These are phyloP conservation scores for Chaenodraco wilsoni DNA, from an alignment of 2,797 vertebrate species.

Conservation along the genomic window DNA sequence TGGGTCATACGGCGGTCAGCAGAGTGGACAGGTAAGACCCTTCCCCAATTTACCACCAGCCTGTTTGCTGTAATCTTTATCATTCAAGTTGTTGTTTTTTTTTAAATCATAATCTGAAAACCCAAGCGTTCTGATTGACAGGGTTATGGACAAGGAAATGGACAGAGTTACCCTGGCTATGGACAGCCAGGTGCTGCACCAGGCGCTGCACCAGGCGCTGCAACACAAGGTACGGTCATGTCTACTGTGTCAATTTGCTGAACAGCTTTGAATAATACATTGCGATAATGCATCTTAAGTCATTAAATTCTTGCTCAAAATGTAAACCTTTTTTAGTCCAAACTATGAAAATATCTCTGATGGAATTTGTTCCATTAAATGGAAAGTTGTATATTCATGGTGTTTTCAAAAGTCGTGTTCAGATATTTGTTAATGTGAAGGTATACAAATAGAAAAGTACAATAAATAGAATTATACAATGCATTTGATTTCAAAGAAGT, in stretches of 20 bases:
- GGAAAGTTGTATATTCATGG: no score
- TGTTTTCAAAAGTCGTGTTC: neutral
- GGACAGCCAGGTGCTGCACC: conserved; percentile 69
- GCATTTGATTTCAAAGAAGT: neutral
- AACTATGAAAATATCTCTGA: neutral
- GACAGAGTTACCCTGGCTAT: conserved; percentile 76
- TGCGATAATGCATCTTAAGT: neutral
- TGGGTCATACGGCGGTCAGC: conserved; percentile 79
- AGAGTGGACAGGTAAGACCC: conserved; percentile 75
- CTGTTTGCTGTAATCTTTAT: fast-evolving
- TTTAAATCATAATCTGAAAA: neutral
- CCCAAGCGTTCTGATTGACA: conserved; percentile 19
- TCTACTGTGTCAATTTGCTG: neutral
- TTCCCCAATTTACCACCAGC: neutral
- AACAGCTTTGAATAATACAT: neutral
- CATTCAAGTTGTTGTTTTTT: fast-evolving
- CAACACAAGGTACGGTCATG: conserved; percentile 34
- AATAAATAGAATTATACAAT: neutral
- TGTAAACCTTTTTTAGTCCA: no score
- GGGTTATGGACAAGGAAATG: conserved; percentile 83
- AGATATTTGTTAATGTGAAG: neutral
- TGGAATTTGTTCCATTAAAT: neutral
- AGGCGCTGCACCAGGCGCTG: conserved; percentile 28
- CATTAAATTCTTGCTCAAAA: neutral
- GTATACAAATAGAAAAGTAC: neutral